Percentiles rank a stretch among this genome's conserved stretches.
Conservation (phyloP, 2,113 vertebrate genomes). For the Prinia subflava region DNA sequence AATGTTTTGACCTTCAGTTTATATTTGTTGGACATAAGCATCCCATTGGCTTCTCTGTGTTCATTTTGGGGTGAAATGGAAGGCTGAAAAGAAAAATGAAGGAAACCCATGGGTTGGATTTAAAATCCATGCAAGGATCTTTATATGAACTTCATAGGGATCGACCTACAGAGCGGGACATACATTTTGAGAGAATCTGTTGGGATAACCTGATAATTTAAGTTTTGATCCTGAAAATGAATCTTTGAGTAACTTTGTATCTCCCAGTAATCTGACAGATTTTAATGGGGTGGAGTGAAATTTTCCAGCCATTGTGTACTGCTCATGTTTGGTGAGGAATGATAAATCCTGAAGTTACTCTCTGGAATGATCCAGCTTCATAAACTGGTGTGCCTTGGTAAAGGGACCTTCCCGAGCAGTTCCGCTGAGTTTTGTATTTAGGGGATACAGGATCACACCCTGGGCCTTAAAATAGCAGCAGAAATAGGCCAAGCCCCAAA, state of each 20-base stretch:
- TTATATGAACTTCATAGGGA: background rate
- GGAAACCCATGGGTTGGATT: background rate
- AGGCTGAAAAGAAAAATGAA: background rate
- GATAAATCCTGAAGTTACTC: background rate
- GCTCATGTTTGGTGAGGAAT: background rate
- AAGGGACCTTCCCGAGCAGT: background rate
- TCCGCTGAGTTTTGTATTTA: rapidly evolving
- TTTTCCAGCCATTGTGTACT: background rate
- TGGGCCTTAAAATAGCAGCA: background rate
- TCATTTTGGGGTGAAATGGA: background rate
- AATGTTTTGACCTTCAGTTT: background rate
- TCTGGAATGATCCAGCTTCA: background rate
- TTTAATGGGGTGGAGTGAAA: background rate
- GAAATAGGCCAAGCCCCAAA: background rate
- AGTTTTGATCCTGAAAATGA: background rate
- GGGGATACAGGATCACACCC: background rate
- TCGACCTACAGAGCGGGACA: background rate
- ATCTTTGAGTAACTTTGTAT: background rate
- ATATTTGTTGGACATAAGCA: background rate
- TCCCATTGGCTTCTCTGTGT: background rate
- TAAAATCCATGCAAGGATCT: background rate
- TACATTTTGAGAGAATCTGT: background rate
- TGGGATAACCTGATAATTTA: background rate
- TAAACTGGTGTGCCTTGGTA: background rate
- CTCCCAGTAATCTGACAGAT: background rate